Percentiles rank a stretch among this genome's conserved stretches.
These are phyloP conservation scores for Gorilla gorilla DNA, from an alignment of 2,113 vertebrate species.

Conservation along the genomic window DNA sequence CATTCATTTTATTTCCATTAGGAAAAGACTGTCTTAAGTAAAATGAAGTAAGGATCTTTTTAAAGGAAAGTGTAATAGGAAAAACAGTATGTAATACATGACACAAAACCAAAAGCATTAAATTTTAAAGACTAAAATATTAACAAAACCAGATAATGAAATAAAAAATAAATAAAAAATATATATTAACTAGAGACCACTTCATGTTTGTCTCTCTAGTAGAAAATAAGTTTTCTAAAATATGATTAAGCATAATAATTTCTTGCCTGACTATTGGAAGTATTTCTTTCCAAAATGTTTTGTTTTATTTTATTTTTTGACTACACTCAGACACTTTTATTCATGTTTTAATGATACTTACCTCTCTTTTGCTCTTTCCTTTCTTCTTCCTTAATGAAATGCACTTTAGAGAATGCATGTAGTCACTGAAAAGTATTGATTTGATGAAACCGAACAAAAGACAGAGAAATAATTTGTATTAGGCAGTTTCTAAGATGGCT, in stretches of 20 bases:
- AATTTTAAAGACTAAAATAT: constrained; percentile 18
- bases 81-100: background rate
- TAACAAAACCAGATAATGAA: background rate
- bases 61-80: constrained; percentile 52
- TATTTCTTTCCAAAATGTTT: background rate
- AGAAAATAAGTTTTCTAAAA: background rate
- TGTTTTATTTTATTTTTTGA: background rate
- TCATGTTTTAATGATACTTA: background rate
- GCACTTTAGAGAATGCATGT: background rate
- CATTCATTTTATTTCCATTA: constrained; percentile 52
- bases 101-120: background rate
- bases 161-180: background rate
- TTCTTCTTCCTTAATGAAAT: background rate
- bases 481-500: background rate
- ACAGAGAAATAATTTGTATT: background rate
- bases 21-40: constrained; percentile 36
- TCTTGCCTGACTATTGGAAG: background rate
- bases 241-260: background rate
- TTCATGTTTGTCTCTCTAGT: background rate
- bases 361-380: background rate
- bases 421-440: background rate
- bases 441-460: background rate
- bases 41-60: constrained; percentile 33
- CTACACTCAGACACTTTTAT: background rate
- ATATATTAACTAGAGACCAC: background rate